Percentiles rank a stretch among this genome's conserved stretches.
Evolutionary conservation across 2,888 invertebrate species (phyloP).

Genomic region (Shargacucullia verbasci): DNA sequence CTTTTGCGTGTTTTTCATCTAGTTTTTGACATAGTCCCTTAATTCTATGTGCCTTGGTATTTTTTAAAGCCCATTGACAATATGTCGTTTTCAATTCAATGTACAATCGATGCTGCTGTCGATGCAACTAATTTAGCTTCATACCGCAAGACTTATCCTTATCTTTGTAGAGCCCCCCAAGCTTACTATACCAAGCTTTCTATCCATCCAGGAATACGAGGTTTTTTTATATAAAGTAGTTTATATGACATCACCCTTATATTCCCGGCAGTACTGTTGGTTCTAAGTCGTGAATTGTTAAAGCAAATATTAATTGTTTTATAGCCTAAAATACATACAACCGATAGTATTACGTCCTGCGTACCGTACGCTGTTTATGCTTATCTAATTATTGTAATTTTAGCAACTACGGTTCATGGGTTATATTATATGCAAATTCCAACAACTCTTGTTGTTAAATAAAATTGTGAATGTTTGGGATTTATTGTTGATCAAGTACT

Average conservation of each 20-base stretch:
- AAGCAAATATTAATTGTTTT: conserved; percentile 25
- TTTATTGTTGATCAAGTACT: too few relatives aligned
- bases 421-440: not conserved
- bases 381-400: not conserved
- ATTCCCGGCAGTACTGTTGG: conserved; percentile 8
- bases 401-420: not conserved
- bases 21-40: too few relatives aligned
- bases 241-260: conserved; percentile 17
- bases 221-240: conserved; percentile 22
- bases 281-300: conserved; percentile 26
- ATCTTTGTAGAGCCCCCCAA: not conserved
- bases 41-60: too few relatives aligned
- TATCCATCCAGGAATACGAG: not conserved
- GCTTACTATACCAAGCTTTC: not conserved
- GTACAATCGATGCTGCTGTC: too few relatives aligned
- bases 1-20: too few relatives aligned
- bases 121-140: too few relatives aligned
- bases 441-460: too few relatives aligned
- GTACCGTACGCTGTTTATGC: not conserved
- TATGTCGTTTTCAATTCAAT: too few relatives aligned
- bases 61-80: too few relatives aligned
- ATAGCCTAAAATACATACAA: not conserved
- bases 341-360: conserved; percentile 2
- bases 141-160: not conserved
- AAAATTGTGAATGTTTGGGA: too few relatives aligned